Evolutionary conservation across 2,113 vertebrate genomes (phyloP).

Genomic region (Varanus komodoensis): DNA sequence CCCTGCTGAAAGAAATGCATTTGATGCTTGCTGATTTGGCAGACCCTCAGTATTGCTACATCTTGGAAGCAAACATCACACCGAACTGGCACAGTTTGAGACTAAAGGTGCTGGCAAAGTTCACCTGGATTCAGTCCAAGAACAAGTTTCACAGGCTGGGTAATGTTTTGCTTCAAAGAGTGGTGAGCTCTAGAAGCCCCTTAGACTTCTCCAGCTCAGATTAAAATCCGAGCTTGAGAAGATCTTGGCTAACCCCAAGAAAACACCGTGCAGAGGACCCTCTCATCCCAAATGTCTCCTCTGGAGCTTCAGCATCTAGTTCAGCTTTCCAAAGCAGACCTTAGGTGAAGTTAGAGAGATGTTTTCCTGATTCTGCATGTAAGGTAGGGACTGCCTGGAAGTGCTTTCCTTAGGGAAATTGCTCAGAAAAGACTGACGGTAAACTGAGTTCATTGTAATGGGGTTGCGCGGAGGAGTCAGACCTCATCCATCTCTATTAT

Average conservation of each 20-base stretch:
- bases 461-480: not conserved
- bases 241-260: not conserved
- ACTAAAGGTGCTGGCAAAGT: not conserved
- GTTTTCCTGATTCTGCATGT: not conserved
- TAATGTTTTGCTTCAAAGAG: not conserved
- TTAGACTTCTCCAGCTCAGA: not conserved
- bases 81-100: not conserved
- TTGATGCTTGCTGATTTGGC: not conserved
- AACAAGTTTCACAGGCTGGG: not conserved
- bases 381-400: too few relatives aligned
- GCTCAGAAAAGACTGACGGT: not conserved
- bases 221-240: not conserved
- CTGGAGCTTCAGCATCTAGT: not conserved
- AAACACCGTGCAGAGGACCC: not conserved
- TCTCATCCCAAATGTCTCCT: not conserved
- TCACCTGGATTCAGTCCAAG: not conserved
- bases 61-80: not conserved
- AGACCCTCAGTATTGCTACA: not conserved
- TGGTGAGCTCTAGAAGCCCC: not conserved
- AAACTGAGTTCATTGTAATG: not conserved
- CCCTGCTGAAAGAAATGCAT: not conserved
- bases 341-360: not conserved
- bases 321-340: not conserved
- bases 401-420: too few relatives aligned
- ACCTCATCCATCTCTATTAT: not conserved